Conservation (phyloP, 2,797 vertebrate species). For the Xenopus petersii region DNA sequence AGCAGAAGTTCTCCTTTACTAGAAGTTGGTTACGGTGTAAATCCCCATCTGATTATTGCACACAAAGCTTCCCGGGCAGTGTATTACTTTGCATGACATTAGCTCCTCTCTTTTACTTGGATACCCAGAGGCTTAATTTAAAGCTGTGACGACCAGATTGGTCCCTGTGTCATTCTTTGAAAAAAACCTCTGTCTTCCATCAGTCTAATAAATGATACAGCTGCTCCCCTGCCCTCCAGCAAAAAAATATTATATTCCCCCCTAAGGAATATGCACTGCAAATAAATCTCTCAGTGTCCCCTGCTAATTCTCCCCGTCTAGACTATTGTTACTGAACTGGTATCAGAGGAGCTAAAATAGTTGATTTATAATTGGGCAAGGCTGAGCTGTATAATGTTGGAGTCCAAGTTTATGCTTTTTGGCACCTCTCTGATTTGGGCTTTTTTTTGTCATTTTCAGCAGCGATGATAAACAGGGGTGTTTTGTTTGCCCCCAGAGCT, state of each 20-base stretch:
- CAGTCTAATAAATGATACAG: slow-evolving; percentile 18
- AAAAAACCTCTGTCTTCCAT: slow-evolving; percentile 11
- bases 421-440: too few species aligned
- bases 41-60: too few species aligned
- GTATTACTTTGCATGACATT: slow-evolving; percentile 27
- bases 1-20: too few species aligned
- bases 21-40: too few species aligned
- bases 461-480: too few species aligned
- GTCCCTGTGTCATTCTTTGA: neutral
- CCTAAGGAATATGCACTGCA: neutral
- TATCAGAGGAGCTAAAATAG: neutral
- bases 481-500: neutral
- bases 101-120: slow-evolving; percentile 1
- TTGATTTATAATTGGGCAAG: slow-evolving; percentile 16
- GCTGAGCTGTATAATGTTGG: neutral
- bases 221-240: slow-evolving; percentile 10
- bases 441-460: too few species aligned
- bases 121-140: slow-evolving; percentile 24
- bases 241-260: slow-evolving; percentile 11
- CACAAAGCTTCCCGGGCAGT: neutral
- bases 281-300: neutral
- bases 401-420: too few species aligned
- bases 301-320: slow-evolving; percentile 2
- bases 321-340: slow-evolving; percentile 10
- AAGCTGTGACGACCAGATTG: slow-evolving; percentile 9